phyloP scores from a whole-genome alignment of 2,113 vertebrate genomes.

The Mustelus asterias region DNA sequence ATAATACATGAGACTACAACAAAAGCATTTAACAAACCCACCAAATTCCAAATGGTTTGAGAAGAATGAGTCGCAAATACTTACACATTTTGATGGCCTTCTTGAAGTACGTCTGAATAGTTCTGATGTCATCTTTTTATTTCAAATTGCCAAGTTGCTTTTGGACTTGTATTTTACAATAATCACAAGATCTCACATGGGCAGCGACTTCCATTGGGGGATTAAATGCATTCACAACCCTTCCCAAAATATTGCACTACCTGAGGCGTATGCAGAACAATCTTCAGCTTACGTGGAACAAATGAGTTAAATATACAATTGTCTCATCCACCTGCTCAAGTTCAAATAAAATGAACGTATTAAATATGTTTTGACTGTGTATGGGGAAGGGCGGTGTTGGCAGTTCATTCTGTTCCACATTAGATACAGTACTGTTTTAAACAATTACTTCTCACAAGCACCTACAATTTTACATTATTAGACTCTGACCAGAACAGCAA shows the following conservation, averaged over 20 bases:
- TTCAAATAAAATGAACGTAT: neutral
- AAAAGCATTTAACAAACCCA: neutral
- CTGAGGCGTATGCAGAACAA: neutral
- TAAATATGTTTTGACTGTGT: neutral
- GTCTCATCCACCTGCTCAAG: neutral
- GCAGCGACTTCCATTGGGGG: neutral
- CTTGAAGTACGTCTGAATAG: neutral
- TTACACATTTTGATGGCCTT: too few relatives aligned
- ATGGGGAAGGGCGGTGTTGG: neutral
- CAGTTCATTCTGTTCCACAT: neutral
- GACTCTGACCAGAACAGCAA: constrained; percentile 12
- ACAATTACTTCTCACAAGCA: constrained; percentile 20
- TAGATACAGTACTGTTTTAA: constrained; percentile 1
- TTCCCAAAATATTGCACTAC: neutral
- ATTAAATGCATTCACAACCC: neutral
- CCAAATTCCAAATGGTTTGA: neutral
- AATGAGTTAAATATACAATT: constrained; percentile 6
- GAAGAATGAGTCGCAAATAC: neutral
- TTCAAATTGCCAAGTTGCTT: neutral
- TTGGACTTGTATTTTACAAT: neutral
- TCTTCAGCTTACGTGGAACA: neutral
- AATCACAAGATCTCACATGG: neutral
- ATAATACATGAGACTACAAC: neutral
- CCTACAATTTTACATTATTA: constrained; percentile 27
- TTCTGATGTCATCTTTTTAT: neutral